Evolutionary conservation across 2,113 vertebrate species (phyloP).

Genomic region (Cinclus mexicanus): DNA sequence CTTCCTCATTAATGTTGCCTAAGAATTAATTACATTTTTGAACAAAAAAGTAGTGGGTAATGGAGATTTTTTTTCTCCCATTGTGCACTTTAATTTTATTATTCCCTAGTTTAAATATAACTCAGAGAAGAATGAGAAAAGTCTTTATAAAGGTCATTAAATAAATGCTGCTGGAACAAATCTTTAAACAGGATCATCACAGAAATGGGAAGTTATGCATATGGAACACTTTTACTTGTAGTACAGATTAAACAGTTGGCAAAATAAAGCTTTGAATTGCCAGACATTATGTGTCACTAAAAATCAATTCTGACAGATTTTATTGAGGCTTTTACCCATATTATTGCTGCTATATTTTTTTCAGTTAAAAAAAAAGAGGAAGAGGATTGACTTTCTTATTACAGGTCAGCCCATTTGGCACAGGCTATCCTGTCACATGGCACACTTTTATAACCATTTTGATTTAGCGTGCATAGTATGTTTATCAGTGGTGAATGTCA

Average conservation of each 20-base stretch:
- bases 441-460: background rate
- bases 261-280: conserved; percentile 54
- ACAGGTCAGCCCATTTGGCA: background rate
- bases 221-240: conserved; percentile 53
- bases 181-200: conserved; percentile 47
- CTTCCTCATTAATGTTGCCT: conserved; percentile 18
- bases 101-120: conserved; percentile 53
- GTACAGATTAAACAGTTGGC: conserved; percentile 59
- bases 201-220: conserved; percentile 43
- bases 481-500: conserved; percentile 39
- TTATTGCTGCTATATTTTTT: conserved; percentile 23
- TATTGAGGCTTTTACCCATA: conserved; percentile 51
- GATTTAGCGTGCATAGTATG: background rate
- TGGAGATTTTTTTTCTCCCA: background rate
- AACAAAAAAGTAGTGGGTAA: background rate
- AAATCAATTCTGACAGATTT: conserved; percentile 58
- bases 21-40: conserved; percentile 5
- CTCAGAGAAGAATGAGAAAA: conserved; percentile 46
- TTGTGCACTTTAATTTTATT: conserved; percentile 31
- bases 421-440: background rate
- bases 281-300: conserved; percentile 45
- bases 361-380: background rate
- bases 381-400: conserved; percentile 30
- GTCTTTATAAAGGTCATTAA: conserved; percentile 64
- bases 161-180: conserved; percentile 55